These are phyloP conservation scores for Pheosia tremula DNA, from an alignment of 2,888 invertebrate genomes.

Conservation along the genomic window DNA sequence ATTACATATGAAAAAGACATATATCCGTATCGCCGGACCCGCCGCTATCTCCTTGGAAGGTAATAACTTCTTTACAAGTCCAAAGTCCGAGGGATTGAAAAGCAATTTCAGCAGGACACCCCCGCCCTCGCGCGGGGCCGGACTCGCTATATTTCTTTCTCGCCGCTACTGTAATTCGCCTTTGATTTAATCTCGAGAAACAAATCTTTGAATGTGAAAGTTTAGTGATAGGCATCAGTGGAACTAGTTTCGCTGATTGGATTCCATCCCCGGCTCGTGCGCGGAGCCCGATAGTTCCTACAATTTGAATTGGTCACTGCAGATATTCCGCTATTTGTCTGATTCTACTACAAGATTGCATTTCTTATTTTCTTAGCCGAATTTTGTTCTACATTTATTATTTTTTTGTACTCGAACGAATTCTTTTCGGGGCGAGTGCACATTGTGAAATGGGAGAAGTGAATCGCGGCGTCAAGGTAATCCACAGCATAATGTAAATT, in stretches of 20 bases:
- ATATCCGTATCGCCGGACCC: conserved; percentile 84
- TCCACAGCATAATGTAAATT: not conserved
- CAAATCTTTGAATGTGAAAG: conserved; percentile 85
- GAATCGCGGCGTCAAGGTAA: not conserved
- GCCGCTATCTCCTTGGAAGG: conserved; percentile 84
- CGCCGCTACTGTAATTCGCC: conserved; percentile 84
- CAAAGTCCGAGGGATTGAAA: conserved; percentile 86
- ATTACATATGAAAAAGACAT: conserved; percentile 85
- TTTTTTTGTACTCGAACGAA: conserved; percentile 21
- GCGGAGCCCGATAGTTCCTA: conserved; percentile 63
- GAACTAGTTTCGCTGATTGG: conserved; percentile 82
- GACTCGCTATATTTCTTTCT: conserved; percentile 83
- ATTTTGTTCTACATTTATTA: conserved; percentile 48
- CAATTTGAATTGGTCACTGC: conserved; percentile 75
- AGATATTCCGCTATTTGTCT: conserved; percentile 74
- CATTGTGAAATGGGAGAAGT: conserved; percentile 5
- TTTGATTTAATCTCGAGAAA: conserved; percentile 85
- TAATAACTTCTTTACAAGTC: conserved; percentile 86
- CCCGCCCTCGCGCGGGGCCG: conserved; percentile 78
- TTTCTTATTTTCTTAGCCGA: conserved; percentile 70
- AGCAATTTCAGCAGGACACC: conserved; percentile 85
- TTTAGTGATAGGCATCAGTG: conserved; percentile 82
- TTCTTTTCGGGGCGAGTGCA: conserved; percentile 17
- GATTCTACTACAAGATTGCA: conserved; percentile 79
- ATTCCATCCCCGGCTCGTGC: conserved; percentile 66